Percentiles rank a stretch among this genome's conserved stretches.
Conservation (phyloP, 2,888 invertebrate species). For the Arrhopalites spinosus region DNA sequence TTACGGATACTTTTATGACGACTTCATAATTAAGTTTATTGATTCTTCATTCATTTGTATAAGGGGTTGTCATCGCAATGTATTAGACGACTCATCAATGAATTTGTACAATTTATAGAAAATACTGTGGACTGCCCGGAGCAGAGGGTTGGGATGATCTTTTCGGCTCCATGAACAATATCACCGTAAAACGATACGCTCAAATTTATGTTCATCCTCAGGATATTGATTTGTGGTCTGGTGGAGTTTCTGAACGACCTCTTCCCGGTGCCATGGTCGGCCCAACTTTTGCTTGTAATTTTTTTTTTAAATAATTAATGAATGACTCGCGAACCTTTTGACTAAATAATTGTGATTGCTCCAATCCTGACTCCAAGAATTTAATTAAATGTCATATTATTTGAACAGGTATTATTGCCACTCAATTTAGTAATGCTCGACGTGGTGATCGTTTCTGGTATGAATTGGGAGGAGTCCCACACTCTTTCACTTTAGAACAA, state of each 20-base stretch:
- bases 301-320: neutral
- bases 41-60: no score
- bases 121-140: constrained; percentile 83
- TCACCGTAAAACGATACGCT: constrained; percentile 79
- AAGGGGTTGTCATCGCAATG: neutral
- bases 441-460: constrained; percentile 95
- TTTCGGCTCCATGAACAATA: constrained; percentile 85
- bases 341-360: neutral
- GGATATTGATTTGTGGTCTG: constrained; percentile 94
- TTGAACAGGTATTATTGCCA: constrained; percentile 71
- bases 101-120: constrained; percentile 66
- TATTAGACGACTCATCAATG: no score
- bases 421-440: constrained; percentile 86
- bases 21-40: no score
- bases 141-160: constrained; percentile 79
- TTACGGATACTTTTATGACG: no score
- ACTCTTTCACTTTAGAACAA: constrained; percentile 85
- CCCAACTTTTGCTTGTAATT: constrained; percentile 83
- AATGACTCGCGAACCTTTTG: no score
- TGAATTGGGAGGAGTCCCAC: constrained; percentile 87
- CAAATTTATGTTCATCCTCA: constrained; percentile 85
- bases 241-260: constrained; percentile 88
- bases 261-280: constrained; percentile 87
- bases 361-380: no score
- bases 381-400: neutral